Evolutionary conservation across 2,888 invertebrate species (phyloP), one percentile per base, ranked within the genome.

Genomic region (Micoletzkya japonica): DNA sequence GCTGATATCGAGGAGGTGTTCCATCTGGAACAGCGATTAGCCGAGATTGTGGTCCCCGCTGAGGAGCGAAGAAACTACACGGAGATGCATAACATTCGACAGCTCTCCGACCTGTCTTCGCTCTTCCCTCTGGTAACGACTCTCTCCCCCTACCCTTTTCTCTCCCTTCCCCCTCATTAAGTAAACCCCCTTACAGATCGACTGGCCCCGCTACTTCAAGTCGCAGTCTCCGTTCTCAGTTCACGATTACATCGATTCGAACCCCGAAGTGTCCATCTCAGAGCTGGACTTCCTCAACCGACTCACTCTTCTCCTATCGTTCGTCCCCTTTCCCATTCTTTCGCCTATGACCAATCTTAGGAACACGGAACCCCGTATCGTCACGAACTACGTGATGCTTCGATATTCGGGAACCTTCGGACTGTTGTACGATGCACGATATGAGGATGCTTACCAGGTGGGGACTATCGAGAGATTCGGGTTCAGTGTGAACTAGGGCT

Each of bases 391-490:
- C 81, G 68, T 79, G 58, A 68, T 79, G 32, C 71, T 77, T 34
- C 72, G 79, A 7, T 59, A 58, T 30, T 59, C 69, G 37, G 52
- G 60, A 24, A 69, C 59, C 37, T 59, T 69, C 36, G 73, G 77
- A 30, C 88, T 95, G 76, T 39, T 50, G 52, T 68, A 58, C 58
- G 94, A 94, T 75, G 91, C 92, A 82, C 90, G 92, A 30, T 95
- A 93, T 86, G 91, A 92, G 85, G 91, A 91, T 61, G 90, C 91
- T 1, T 92, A 92, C 83, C 93, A 94, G 87, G 91, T 90, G 86
- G 30, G 49, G 52, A 6, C 32, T 39, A 2, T 7, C 14, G 10
- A 54, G 24, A 26, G 56, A 24, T n/a, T n/a, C n/a, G n/a, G 49
- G 49, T 20, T 20, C 49, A 44, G n/a, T n/a, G n/a, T n/a, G n/a